These are phyloP conservation scores for Crenuchus spilurus DNA, from an alignment of 2,797 vertebrate genomes.

Conservation along the genomic window DNA sequence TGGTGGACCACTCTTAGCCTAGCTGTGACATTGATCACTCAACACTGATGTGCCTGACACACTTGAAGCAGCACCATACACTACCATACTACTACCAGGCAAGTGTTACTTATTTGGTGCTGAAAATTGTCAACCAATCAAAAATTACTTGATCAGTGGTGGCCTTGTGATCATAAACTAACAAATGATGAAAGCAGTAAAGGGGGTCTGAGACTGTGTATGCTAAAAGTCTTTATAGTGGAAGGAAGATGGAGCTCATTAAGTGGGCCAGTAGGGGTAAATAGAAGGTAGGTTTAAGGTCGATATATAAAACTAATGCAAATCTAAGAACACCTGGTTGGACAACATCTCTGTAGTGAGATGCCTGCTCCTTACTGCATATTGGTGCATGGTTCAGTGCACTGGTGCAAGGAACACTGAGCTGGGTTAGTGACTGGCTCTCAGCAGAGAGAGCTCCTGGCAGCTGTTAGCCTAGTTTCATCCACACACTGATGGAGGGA, in stretches of 20 bases:
- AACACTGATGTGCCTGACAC: not conserved
- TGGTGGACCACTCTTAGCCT: too few relatives aligned
- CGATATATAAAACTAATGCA: slow-evolving; percentile 15
- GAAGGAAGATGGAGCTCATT: not conserved
- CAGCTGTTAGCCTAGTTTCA: slow-evolving; percentile 69
- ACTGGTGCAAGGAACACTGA: not conserved
- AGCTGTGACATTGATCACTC: too few relatives aligned
- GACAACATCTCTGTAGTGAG: not conserved
- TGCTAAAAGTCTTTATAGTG: too few relatives aligned
- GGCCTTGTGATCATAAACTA: not conserved
- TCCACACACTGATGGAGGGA: slow-evolving; percentile 68
- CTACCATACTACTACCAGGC: not conserved
- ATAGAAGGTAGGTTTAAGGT: not conserved
- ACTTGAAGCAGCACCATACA: not conserved
- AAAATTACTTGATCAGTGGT: not conserved
- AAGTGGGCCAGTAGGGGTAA: not conserved
- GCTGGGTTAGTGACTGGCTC: slow-evolving; percentile 25
- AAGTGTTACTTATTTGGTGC: too few relatives aligned
- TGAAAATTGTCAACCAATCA: not conserved
- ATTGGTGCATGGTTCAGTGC: not conserved
- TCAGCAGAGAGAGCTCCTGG: slow-evolving; percentile 48
- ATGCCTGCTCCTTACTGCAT: not conserved
- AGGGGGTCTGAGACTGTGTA: not conserved
- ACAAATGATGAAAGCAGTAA: too few relatives aligned
- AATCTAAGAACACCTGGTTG: not conserved